Evolutionary conservation across 1,140 invertebrate genomes (phyloP), one percentile per base, ranked within the genome.

Genomic region (Brachionus manjavacas): DNA sequence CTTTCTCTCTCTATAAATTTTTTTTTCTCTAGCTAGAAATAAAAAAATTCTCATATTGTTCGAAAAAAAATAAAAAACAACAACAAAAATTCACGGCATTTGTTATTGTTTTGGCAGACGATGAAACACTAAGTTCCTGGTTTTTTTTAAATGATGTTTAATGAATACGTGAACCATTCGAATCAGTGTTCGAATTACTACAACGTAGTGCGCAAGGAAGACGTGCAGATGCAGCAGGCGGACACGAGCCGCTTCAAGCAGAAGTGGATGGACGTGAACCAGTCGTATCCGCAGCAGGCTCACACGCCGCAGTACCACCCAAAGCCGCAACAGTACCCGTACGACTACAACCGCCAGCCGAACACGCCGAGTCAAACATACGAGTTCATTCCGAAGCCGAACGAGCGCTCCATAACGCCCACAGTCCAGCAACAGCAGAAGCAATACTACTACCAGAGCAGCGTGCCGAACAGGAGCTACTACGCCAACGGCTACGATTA

Each of bases 131-230:
- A 60, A 23, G n/a, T 60, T 60, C 6, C 3, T 20, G n/a, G 52
- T 20, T 6, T 7, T 20, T 6, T 7, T 6, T 76, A 49, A 49
- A 76, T 49, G 39, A 81, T 81, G 79, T 81, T 81, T 68, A 81
- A 81, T 55, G 79, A 81, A 43, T 81, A 81, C 79, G 25, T 81
- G 35, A 81, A 81, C 35, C 79, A 68, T 46, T 81, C 79, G 79
- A 81, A 81, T 28, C 52, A 81, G 31, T 81, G 79, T 46, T 60
- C 79, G 31, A 68, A 43, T 39, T 81, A 81, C 60, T 81, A 81
- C 41, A 43, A 25, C 20, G 79, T 81, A 12, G 35, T 81, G 31
- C 79, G 79, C 35, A 60, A 81, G 31, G 79, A 81, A 20, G 79
- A 81, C n/a, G 60, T 81, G n/a, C 49, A 81, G 28, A 64, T 68